These are phyloP conservation scores for Eptesicus fuscus DNA, from an alignment of 2,113 vertebrate genomes.

Conservation along the genomic window DNA sequence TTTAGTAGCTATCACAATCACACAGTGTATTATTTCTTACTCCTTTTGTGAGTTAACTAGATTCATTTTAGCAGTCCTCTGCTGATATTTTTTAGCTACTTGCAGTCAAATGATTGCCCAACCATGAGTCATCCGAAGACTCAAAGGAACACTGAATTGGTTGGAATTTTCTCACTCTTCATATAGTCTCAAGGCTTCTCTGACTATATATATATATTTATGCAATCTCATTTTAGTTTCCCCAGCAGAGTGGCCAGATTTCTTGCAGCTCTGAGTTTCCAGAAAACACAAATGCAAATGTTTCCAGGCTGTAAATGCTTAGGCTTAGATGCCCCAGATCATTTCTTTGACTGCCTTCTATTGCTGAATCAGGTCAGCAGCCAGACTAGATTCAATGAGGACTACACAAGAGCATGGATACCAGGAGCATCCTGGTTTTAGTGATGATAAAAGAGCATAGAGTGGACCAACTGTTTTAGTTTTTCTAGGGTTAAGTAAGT, in stretches of 20 bases:
- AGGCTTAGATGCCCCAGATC: background rate
- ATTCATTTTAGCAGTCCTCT: background rate
- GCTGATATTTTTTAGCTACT: background rate
- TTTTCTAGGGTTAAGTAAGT: background rate
- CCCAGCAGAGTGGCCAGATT: background rate
- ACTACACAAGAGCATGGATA: too few relatives aligned
- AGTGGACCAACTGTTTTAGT: background rate
- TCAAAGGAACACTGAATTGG: background rate
- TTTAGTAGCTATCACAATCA: background rate
- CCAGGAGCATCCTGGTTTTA: background rate
- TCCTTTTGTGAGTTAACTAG: background rate
- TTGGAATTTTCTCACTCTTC: background rate
- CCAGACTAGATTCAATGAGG: background rate
- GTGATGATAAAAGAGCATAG: background rate
- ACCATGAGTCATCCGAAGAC: background rate
- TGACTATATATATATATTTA: background rate
- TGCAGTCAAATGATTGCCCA: background rate
- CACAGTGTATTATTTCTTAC: background rate
- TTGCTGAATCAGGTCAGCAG: background rate
- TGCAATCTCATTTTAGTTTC: background rate
- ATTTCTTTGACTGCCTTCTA: background rate
- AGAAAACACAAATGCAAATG: background rate
- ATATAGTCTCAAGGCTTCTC: background rate
- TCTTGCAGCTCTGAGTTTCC: background rate
- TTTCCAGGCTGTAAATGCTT: background rate